Conservation (phyloP, 1,140 invertebrate species). For the Maconellicoccus hirsutus region DNA sequence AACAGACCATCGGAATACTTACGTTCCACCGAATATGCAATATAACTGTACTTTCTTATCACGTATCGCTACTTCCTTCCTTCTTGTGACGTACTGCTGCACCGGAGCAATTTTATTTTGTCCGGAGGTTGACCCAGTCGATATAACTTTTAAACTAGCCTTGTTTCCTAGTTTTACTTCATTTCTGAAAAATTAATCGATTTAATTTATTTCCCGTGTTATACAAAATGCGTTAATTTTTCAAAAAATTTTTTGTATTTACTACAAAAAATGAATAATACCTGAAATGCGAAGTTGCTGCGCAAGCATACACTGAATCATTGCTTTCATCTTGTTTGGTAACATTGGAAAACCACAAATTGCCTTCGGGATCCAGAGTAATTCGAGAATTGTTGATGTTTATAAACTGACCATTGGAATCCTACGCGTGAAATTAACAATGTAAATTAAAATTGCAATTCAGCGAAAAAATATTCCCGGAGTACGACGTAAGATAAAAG, state of each 20-base stretch:
- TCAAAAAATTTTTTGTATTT: too few species aligned
- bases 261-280: too few species aligned
- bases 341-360: slow-evolving; percentile 88
- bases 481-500: neutral
- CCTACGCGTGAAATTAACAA: slow-evolving; percentile 33
- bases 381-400: slow-evolving; percentile 86
- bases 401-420: slow-evolving; percentile 60
- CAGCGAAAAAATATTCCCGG: neutral
- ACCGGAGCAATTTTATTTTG: slow-evolving; percentile 65
- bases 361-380: slow-evolving; percentile 87
- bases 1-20: slow-evolving; percentile 25
- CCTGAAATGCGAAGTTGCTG: slow-evolving; percentile 67
- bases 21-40: slow-evolving; percentile 85
- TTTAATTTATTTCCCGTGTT: too few species aligned
- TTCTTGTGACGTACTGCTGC: slow-evolving; percentile 70
- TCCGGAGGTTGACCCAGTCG: slow-evolving; percentile 58
- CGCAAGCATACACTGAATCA: slow-evolving; percentile 77
- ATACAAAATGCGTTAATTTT: too few species aligned
- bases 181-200: slow-evolving; percentile 42
- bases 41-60: slow-evolving; percentile 70
- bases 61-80: slow-evolving; percentile 69
- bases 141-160: slow-evolving; percentile 60
- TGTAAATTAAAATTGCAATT: neutral
- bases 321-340: slow-evolving; percentile 68
- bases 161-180: slow-evolving; percentile 85